phyloP scores from a whole-genome alignment of 2,113 vertebrate genomes.

The Brachyistius frenatus region DNA sequence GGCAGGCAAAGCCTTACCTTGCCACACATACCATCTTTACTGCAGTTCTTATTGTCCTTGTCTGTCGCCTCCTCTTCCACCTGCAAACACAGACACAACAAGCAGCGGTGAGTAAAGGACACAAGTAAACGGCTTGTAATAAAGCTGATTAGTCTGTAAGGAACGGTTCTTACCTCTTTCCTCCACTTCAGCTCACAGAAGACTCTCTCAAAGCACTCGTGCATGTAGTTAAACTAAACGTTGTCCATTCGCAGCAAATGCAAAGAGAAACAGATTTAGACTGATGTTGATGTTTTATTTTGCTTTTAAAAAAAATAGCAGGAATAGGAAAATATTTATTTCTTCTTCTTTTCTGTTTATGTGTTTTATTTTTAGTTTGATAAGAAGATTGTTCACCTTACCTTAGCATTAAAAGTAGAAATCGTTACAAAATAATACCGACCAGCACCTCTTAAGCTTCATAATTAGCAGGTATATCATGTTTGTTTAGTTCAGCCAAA shows the following conservation, averaged over 20 bases:
- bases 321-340: background rate
- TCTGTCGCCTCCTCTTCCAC: slow-evolving; percentile 89
- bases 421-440: too few species aligned
- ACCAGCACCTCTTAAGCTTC: background rate
- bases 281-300: background rate
- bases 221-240: slow-evolving; percentile 97
- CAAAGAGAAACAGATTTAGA: slow-evolving; percentile 26
- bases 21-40: slow-evolving; percentile 89
- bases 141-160: background rate
- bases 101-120: background rate
- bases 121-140: background rate
- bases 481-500: too few species aligned
- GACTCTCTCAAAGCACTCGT: slow-evolving; percentile 97
- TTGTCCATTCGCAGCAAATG: slow-evolving; percentile 16
- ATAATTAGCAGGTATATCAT: background rate
- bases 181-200: slow-evolving; percentile 99
- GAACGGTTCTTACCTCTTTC: slow-evolving; percentile 88
- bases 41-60: slow-evolving; percentile 90
- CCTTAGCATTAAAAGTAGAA: too few species aligned
- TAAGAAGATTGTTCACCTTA: too few species aligned
- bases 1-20: slow-evolving; percentile 88
- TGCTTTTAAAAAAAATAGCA: background rate
- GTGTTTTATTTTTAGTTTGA: too few species aligned
- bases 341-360: too few species aligned
- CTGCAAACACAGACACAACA: slow-evolving; percentile 65